Conservation (phyloP, 2,113 vertebrate genomes). For the Pachyramphus minor region DNA sequence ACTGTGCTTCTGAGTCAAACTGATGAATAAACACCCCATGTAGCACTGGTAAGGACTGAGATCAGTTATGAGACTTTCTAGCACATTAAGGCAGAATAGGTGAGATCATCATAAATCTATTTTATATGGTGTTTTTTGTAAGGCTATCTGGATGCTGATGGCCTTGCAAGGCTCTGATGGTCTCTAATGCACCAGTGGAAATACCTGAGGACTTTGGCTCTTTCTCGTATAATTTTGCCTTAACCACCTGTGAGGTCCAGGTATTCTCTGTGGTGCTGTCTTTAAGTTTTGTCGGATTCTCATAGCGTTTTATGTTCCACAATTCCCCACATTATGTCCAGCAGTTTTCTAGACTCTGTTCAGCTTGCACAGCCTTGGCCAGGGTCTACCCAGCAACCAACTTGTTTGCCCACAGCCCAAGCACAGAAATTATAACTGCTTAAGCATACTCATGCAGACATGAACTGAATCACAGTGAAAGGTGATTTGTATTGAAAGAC, state of each 20-base stretch:
- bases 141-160: neutral
- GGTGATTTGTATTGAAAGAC: neutral
- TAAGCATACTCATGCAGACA: neutral
- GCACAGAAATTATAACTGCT: neutral
- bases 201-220: neutral
- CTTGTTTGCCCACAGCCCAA: accelerated
- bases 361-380: neutral
- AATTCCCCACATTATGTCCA: accelerated
- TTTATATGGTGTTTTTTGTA: neutral
- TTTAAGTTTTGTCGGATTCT: neutral
- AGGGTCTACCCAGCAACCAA: neutral
- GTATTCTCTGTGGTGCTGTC: neutral
- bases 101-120: neutral
- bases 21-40: neutral
- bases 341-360: neutral
- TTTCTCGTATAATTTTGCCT: neutral
- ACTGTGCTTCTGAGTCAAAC: neutral
- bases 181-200: neutral
- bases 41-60: neutral
- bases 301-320: accelerated
- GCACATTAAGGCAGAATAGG: neutral
- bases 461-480: neutral
- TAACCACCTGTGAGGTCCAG: neutral
- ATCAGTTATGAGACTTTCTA: neutral
- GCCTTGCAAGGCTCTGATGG: neutral